Conservation (phyloP, 2,113 vertebrate genomes). For the Coreoperca whiteheadi region DNA sequence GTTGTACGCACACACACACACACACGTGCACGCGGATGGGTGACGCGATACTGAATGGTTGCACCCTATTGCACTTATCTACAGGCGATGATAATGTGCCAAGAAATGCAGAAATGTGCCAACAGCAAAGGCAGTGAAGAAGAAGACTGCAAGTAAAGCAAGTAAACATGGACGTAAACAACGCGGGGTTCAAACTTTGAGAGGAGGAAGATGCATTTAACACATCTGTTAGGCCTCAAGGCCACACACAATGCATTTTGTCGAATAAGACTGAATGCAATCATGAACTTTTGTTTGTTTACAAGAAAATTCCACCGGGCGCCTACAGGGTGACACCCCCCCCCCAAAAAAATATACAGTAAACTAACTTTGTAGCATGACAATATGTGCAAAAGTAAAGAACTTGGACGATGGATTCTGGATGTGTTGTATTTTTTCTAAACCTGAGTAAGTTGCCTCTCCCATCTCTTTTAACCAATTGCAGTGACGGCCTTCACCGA, state of each 20-base stretch:
- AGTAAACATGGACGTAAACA: not conserved
- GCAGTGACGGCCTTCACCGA: constrained; percentile 19
- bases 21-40: not conserved
- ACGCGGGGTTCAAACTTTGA: not conserved
- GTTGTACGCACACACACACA: too few relatives aligned
- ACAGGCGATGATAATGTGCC: not conserved
- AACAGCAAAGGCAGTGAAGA: not conserved
- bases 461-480: constrained; percentile 26
- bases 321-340: not conserved
- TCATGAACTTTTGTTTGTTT: not conserved
- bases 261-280: too few relatives aligned
- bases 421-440: not conserved
- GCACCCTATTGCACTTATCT: not conserved
- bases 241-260: too few relatives aligned
- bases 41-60: not conserved
- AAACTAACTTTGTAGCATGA: not conserved
- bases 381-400: not conserved
- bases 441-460: constrained; percentile 21
- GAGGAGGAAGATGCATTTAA: too few relatives aligned
- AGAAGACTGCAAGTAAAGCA: not conserved
- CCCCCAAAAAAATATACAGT: not conserved
- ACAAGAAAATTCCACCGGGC: not conserved
- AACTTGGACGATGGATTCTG: accelerated
- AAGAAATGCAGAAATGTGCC: not conserved
- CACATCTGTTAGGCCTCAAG: too few relatives aligned